Conservation (phyloP, 92 coral and sea anemone species). For the Palythoa grandis region DNA sequence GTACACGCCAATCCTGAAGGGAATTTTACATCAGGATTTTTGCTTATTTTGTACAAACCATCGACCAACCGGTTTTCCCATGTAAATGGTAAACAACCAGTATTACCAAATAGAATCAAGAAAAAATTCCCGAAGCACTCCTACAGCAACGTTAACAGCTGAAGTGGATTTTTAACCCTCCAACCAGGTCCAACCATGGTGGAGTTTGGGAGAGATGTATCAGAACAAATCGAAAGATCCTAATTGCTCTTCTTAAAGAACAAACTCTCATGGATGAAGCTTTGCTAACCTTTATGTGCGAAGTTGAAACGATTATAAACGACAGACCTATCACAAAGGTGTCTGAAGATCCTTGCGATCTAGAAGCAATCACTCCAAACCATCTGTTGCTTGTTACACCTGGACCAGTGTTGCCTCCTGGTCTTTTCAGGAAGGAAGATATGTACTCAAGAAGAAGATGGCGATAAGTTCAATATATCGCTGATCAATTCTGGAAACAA, state of each 20-base stretch:
- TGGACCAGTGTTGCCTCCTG: conserved; percentile 7
- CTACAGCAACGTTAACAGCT: not conserved
- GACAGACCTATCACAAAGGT: conserved; percentile 1
- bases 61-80: too few species aligned
- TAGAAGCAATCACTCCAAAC: conserved; percentile 17
- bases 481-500: not conserved
- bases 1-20: conserved; percentile 21
- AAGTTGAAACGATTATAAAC: conserved; percentile 1
- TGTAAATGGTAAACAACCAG: too few species aligned
- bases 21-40: conserved; percentile 39
- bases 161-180: not conserved
- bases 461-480: conserved; percentile 12
- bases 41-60: too few species aligned
- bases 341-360: not conserved
- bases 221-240: not conserved
- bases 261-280: not conserved
- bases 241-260: not conserved
- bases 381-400: not conserved
- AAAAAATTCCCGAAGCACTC: not conserved
- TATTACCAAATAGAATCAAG: not conserved
- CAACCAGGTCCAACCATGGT: not conserved
- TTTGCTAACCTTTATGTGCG: too few species aligned
- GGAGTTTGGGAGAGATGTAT: not conserved
- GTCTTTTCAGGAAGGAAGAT: not conserved
- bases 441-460: not conserved